phyloP scores from a whole-genome alignment of 2,888 invertebrate species.

The Meghimatium bilineatum region DNA sequence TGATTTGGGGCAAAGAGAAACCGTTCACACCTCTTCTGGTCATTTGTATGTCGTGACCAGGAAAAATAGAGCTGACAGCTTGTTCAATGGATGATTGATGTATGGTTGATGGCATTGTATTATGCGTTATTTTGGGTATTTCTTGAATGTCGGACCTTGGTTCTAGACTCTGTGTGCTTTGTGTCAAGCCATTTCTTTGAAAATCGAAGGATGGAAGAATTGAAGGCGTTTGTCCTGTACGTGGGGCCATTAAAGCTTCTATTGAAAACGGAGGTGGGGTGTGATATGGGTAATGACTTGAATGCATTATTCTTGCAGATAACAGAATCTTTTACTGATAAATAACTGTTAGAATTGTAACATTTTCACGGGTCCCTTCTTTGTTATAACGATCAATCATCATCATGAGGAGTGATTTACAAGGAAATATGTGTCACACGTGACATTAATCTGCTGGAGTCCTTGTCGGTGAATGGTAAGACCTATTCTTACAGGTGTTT shows the following conservation, averaged over 20 bases:
- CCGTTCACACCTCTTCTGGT: background rate
- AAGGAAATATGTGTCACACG: no score
- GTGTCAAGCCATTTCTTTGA: background rate
- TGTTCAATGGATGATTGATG: background rate
- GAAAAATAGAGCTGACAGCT: background rate
- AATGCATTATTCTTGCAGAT: conserved; percentile 14
- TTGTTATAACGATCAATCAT: no score
- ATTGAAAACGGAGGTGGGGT: conserved; percentile 25
- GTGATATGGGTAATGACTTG: background rate
- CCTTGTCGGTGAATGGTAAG: no score
- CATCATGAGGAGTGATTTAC: no score
- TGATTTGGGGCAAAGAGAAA: background rate
- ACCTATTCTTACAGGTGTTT: no score
- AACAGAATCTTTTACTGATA: background rate
- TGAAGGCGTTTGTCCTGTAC: background rate
- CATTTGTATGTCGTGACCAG: background rate
- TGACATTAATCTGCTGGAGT: no score
- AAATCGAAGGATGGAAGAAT: background rate
- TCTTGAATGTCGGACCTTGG: background rate
- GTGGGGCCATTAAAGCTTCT: conserved; percentile 30
- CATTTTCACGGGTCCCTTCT: no score
- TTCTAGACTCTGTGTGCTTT: no score
- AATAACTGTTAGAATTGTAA: no score
- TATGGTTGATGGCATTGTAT: background rate
- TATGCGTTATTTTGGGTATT: background rate